Evolutionary conservation across 2,797 vertebrate genomes (phyloP).

Genomic region (Chlorospingus semifuscus): DNA sequence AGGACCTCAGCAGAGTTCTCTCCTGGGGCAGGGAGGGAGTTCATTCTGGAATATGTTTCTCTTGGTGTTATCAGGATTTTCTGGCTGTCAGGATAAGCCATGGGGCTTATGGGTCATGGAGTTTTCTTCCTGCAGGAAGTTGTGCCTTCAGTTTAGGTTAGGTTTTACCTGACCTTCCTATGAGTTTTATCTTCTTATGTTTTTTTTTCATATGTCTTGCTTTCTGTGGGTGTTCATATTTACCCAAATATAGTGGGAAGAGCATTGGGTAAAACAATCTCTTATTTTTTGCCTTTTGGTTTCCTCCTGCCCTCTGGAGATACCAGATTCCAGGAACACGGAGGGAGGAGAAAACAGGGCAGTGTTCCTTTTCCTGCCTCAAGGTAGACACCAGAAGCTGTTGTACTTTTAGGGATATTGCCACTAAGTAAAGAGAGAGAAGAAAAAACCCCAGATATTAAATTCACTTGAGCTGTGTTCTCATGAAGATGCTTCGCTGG

Average conservation of each 20-base stretch:
- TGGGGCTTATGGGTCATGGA: not conserved
- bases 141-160: not conserved
- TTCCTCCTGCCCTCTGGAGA: not conserved
- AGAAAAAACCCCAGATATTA: accelerated
- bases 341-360: not conserved
- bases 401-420: not conserved
- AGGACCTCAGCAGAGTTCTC: not conserved
- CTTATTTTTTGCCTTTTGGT: not conserved
- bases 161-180: not conserved
- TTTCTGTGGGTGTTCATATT: not conserved
- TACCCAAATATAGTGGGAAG: not conserved
- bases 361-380: not conserved
- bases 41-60: not conserved
- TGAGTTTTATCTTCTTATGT: not conserved
- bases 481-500: not conserved
- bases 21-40: not conserved
- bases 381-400: not conserved
- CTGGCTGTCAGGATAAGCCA: not conserved
- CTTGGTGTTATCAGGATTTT: not conserved
- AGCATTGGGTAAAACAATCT: not conserved
- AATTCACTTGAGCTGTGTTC: not conserved
- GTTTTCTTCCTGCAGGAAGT: not conserved
- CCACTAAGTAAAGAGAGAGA: not conserved
- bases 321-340: not conserved
- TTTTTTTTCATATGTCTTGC: not conserved